These are phyloP conservation scores for Nothobranchius furzeri DNA, from an alignment of 2,113 vertebrate genomes.

Conservation along the genomic window DNA sequence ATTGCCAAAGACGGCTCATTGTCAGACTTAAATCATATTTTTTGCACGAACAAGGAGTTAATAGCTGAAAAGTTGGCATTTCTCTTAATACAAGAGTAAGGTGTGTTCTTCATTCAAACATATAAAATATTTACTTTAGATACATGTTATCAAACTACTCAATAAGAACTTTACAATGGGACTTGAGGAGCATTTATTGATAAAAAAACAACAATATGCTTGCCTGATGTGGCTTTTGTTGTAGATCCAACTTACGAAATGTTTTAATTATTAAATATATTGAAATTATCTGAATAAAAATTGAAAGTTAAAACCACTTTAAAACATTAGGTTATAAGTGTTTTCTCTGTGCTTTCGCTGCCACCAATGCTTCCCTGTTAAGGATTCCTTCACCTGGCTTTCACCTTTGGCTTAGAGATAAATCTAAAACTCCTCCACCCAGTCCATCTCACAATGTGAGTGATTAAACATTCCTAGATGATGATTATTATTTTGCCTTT, in stretches of 20 bases:
- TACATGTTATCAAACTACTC: too few species aligned
- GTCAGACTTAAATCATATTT: not conserved
- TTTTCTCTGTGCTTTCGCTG: not conserved
- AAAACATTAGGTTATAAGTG: too few species aligned
- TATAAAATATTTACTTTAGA: not conserved
- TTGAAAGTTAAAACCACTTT: too few species aligned
- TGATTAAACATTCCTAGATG: not conserved
- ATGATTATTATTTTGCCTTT: conserved; percentile 25
- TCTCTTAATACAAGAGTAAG: not conserved
- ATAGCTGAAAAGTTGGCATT: not conserved
- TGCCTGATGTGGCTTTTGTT: not conserved
- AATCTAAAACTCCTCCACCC: not conserved
- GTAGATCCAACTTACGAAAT: not conserved
- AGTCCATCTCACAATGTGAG: not conserved
- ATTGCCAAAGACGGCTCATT: too few species aligned
- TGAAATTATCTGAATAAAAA: too few species aligned
- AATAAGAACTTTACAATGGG: too few species aligned
- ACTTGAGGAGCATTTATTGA: too few species aligned
- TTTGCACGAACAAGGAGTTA: not conserved
- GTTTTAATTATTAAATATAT: too few species aligned
- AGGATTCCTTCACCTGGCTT: too few species aligned
- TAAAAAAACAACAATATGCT: not conserved
- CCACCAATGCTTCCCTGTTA: too few species aligned
- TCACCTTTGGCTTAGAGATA: too few species aligned
- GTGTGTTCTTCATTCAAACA: not conserved